Percentiles rank a stretch among this genome's conserved stretches.
These are phyloP conservation scores for Dicyrtoma fusca DNA, from an alignment of 2,888 invertebrate genomes.

Conservation along the genomic window DNA sequence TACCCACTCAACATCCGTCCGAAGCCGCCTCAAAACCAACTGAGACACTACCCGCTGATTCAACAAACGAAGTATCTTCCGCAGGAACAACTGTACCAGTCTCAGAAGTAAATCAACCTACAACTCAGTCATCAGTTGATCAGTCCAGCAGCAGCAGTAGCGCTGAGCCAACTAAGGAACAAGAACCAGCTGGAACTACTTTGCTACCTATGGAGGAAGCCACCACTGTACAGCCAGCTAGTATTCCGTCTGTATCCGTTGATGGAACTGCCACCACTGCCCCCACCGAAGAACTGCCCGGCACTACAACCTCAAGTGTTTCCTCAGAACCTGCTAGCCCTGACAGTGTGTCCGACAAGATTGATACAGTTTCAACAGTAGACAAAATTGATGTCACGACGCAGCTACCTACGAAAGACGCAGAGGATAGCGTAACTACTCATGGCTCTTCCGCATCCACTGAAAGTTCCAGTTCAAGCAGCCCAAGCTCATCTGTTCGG, in stretches of 20 bases:
- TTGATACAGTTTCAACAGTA: background rate
- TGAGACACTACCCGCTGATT: background rate
- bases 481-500: background rate
- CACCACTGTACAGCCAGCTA: background rate
- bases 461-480: background rate
- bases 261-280: background rate
- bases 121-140: too few species aligned
- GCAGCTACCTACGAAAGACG: background rate
- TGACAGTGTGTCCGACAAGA: background rate
- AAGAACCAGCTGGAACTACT: background rate
- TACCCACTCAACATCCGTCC: background rate
- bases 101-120: too few species aligned
- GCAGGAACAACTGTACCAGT: background rate
- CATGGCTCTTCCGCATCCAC: background rate
- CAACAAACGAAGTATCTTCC: background rate
- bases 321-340: too few species aligned
- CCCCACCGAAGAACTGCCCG: background rate
- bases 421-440: background rate
- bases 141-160: too few species aligned
- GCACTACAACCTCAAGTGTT: background rate
- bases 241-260: background rate
- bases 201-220: too few species aligned
- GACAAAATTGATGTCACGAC: slow-evolving; percentile 5
- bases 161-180: background rate
- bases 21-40: background rate